Conservation (phyloP, 2,797 vertebrate species). For the Neosilurus mollespiculum region DNA sequence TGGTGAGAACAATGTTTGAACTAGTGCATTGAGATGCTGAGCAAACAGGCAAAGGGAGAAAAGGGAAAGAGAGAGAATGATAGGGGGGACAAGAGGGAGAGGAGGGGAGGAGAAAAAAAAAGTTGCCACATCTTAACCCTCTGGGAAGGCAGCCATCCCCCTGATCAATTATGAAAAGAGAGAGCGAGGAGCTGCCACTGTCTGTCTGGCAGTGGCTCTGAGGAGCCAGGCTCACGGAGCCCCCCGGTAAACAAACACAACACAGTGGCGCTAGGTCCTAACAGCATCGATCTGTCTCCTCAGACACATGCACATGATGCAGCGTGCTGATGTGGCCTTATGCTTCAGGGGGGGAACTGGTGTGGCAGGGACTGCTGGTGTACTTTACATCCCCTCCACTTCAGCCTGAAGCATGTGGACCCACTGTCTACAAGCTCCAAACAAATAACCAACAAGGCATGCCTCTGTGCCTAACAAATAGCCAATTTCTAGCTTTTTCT, state of each 20-base stretch:
- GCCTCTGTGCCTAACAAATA: conserved; percentile 28
- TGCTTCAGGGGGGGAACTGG: conserved; percentile 46
- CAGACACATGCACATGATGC: conserved; percentile 59
- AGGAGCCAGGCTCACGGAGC: conserved; percentile 91
- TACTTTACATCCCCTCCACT: conserved; percentile 40
- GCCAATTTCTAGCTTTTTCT: conserved; percentile 1
- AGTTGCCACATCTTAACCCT: conserved; percentile 98
- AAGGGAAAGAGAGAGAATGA: conserved; percentile 15
- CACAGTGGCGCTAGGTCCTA: conserved; percentile 88
- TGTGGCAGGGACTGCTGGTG: conserved; percentile 29
- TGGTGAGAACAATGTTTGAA: conserved; percentile 99
- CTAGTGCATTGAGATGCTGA: conserved; percentile 99
- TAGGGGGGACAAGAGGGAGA: not conserved
- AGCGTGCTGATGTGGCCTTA: conserved; percentile 40
- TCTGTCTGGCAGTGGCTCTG: conserved; percentile 86
- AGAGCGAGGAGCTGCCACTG: conserved; percentile 73
- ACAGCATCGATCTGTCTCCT: conserved; percentile 93
- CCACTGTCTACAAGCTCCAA: conserved; percentile 28
- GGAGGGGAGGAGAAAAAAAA: conserved; percentile 15
- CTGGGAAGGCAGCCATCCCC: conserved; percentile 92
- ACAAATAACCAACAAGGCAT: conserved; percentile 36
- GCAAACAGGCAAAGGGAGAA: conserved; percentile 83
- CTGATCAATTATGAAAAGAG: conserved; percentile 99
- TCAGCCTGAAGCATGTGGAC: conserved; percentile 25
- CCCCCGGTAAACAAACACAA: conserved; percentile 96